Percentiles rank a stretch among this genome's conserved stretches.
These are phyloP conservation scores for Nomada ferruginata DNA, from an alignment of 2,888 invertebrate species.

Conservation along the genomic window DNA sequence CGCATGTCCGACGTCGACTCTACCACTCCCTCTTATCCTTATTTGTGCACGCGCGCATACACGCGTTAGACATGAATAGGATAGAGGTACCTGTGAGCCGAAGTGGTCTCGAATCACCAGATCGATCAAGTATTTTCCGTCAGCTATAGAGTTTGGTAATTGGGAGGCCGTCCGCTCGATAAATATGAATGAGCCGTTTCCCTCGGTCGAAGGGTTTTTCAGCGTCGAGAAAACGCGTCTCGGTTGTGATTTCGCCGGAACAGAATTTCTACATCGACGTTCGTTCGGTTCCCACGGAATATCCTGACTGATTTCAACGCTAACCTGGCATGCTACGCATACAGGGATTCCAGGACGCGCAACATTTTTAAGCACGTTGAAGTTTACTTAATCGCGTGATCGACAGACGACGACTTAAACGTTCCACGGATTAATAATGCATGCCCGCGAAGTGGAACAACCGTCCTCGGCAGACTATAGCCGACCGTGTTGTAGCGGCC, in stretches of 20 bases:
- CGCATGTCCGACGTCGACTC: neutral
- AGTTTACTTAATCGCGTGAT: neutral
- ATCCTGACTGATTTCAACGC: too few relatives aligned
- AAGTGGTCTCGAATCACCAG: conserved; percentile 13
- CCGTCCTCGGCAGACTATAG: neutral
- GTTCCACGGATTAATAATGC: conserved; percentile 33
- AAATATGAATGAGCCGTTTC: conserved; percentile 49
- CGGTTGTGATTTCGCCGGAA: neutral
- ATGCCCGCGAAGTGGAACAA: conserved; percentile 25
- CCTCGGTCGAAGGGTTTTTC: conserved; percentile 2
- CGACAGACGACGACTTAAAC: conserved; percentile 27
- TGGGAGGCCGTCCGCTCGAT: conserved; percentile 38
- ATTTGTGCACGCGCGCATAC: neutral
- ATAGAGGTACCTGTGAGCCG: neutral
- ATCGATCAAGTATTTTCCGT: conserved; percentile 50
- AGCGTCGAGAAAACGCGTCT: conserved; percentile 8
- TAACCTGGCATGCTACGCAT: too few relatives aligned
- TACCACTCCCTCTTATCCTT: neutral
- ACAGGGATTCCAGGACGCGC: too few relatives aligned
- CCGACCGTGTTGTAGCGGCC: neutral
- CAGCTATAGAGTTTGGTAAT: conserved; percentile 34
- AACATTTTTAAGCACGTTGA: neutral
- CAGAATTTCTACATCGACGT: too few relatives aligned
- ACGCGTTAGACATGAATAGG: conserved; percentile 16
- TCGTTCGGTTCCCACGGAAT: too few relatives aligned